Evolutionary conservation across 2,797 vertebrate species (phyloP), one percentile per base, ranked within the genome.

Genomic region (Rhyacichthys aspro): DNA sequence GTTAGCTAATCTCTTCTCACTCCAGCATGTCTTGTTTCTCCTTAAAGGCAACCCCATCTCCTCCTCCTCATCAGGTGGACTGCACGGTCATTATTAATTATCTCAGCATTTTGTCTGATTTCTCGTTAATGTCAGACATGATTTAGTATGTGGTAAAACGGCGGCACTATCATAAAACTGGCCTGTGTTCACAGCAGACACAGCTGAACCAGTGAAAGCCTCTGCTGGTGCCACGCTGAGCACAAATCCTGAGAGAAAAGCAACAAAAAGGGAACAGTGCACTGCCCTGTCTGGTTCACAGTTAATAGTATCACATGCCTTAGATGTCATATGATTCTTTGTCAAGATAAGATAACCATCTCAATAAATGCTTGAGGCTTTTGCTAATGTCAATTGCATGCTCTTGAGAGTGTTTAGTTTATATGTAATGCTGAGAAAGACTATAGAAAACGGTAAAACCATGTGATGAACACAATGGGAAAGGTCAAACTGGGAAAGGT

Each of bases 301-400:
- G 63, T 65, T 79, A 74, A 78, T 63, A 66, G 49, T 49, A 75
- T 86, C 86, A 88, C 85, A 86, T 88, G 88, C 60, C 33, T 63
- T 19, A 67, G 37, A 68, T 70, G 73, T 88, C 79, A 81, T 79
- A 82, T 88, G 90, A 89, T 78, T 45, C 3, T 82, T 74, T 68
- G 56, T 59, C 33, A 42, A 57, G 68, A 73, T 37, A 57, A 63
- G 70, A 83, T 53, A 47, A 67, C 62, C 32, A 79, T 81, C 76
- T 59, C 44, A 34, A 59, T 59, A 58, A 58, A 63, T 41, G 58
- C 74, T 75, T 18, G 1, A 2, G 62, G 60, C 60, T n/a, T 63
- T 62, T 43, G 53, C 17, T 63, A 44, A 70, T 67, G 34, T 47
- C 43, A 44, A 73, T 55, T 56, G 39, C 55, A 59, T 55, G 59